A percentile compares a stretch with the other conserved stretches of the same genome.
These are phyloP conservation scores for Dugesia japonica DNA, from an alignment of 2,888 invertebrate species.

Conservation along the genomic window DNA sequence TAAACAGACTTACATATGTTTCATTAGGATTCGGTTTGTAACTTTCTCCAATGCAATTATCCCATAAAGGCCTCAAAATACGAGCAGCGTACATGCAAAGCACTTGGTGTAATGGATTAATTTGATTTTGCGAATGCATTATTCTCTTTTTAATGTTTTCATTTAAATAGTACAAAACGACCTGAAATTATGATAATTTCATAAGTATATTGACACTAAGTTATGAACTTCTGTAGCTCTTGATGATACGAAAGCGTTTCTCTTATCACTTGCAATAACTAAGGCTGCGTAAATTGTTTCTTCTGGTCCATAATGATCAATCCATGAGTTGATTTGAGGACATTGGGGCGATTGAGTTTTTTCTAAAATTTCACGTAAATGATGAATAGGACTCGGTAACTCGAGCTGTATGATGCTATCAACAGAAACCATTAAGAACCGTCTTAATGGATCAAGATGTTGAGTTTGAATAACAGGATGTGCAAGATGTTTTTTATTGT, in stretches of 20 bases:
- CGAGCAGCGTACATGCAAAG: conserved; percentile 29
- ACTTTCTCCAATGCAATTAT: conserved; percentile 29
- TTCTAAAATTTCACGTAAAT: conserved; percentile 25
- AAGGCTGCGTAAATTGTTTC: conserved; percentile 28
- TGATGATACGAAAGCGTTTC: not conserved
- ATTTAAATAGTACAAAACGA: not conserved
- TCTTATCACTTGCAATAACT: conserved; percentile 22
- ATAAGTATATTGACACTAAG: not conserved
- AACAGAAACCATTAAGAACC: conserved; percentile 57
- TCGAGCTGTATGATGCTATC: conserved; percentile 31
- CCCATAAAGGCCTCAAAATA: conserved; percentile 29
- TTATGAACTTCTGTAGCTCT: not conserved
- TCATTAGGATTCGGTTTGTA: conserved; percentile 43
- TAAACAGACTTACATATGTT: conserved; percentile 45
- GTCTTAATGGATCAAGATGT: conserved; percentile 58
- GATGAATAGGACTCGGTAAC: conserved; percentile 30
- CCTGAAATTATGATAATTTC: not conserved
- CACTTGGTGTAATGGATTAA: conserved; percentile 24
- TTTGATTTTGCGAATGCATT: not conserved
- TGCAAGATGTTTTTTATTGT: no score
- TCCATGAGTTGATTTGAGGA: conserved; percentile 29
- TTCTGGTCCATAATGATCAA: conserved; percentile 29
- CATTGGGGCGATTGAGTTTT: not conserved
- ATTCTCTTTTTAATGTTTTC: not conserved
- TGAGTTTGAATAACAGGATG: conserved; percentile 60